Conservation (phyloP, 2,888 invertebrate genomes). For the Morpho achilles region DNA sequence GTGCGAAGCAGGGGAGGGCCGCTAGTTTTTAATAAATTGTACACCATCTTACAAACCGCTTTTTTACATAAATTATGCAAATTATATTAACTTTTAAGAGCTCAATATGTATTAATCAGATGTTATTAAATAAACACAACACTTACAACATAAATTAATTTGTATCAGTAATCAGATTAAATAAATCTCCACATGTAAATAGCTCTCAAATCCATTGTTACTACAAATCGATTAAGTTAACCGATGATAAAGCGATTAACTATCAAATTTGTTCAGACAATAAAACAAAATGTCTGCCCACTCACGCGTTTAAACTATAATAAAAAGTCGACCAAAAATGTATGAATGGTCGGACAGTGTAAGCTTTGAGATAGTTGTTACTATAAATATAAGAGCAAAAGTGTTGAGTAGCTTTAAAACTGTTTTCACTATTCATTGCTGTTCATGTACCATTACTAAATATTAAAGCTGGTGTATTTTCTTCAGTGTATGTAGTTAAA, state of each 20-base stretch:
- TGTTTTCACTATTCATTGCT: conserved; percentile 8
- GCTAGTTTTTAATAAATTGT: too few species aligned
- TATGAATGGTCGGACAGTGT: conserved; percentile 59
- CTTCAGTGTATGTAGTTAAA: conserved; percentile 7
- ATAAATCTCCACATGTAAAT: not conserved
- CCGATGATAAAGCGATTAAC: conserved; percentile 25
- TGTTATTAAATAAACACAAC: too few species aligned
- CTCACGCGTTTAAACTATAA: conserved; percentile 45
- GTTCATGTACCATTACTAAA: too few species aligned
- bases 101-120: too few species aligned
- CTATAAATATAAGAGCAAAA: conserved; percentile 6
- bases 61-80: too few species aligned
- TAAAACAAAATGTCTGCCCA: conserved; percentile 63
- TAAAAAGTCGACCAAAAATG: conserved; percentile 61
- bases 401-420: not conserved
- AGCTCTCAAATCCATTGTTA: conserved; percentile 14
- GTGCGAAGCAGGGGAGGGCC: too few species aligned
- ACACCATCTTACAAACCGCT: too few species aligned
- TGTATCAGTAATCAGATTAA: not conserved
- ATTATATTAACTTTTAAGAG: too few species aligned
- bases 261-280: conserved; percentile 47
- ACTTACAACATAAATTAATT: too few species aligned
- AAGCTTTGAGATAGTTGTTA: conserved; percentile 13
- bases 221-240: conserved; percentile 21
- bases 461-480: not conserved